Evolutionary conservation across 2,113 vertebrate genomes (phyloP), one percentile per base, ranked within the genome.

Genomic region (Salvelinus fontinalis): DNA sequence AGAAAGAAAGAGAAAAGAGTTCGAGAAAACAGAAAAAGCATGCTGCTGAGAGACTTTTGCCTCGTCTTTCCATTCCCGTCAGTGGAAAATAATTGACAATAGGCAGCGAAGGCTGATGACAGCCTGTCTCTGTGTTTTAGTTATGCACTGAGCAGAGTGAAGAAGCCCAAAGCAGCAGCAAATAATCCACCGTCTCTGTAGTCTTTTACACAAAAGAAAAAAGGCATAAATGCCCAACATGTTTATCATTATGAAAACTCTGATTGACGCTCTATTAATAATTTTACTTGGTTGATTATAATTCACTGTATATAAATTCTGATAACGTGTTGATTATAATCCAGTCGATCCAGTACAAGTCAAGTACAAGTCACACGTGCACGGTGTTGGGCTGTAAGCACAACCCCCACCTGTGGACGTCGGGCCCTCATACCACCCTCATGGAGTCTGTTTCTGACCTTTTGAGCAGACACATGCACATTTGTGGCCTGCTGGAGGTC

Each of bases 31-130:
- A 78, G 80, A 75, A 70, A 20, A 29, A 68, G 68, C 9, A 51
- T 22, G 22, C 54, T 69, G 71, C 68, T 69, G 73, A 66, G 75
- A 80, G 16, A 12, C 76, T 67, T 79, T 81, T 84, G 67, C 75
- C 77, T 81, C 29, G 31, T 31, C 27, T 67, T 84, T 90, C 89
- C 74, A 87, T 82, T 80, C 79, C 11, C 8, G 83, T 75, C 77
- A 79, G 78, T 83, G 67, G 8, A 70, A 67, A 57, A 86, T 60
- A 70, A 29, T 31, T 75, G 81, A 86, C 79, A 81, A 87, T 88
- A 84, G 31, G 39, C 39, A 39, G 39, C 8, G 39, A 9, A 9
- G 39, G 67, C 75, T 76, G 77, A 87, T 79, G 76, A 79, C 20
- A 26, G 54, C 49, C 68, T 29, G 26, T 60, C 29, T 29, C 7